Percentiles rank a stretch among this genome's conserved stretches.
Evolutionary conservation across 2,113 vertebrate genomes (phyloP).

Genomic region (Myiagra hebetior): DNA sequence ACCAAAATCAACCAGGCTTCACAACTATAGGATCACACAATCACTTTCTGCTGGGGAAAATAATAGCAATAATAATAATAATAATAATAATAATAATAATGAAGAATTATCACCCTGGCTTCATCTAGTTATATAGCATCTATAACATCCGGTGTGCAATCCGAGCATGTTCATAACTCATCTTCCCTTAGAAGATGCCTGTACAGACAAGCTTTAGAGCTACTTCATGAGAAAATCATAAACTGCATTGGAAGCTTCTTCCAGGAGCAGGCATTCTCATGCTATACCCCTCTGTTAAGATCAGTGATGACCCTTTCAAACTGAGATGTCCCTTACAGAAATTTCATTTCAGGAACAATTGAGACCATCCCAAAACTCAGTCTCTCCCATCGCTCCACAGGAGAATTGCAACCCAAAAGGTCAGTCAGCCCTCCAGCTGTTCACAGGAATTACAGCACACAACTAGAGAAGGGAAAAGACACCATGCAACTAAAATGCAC

Average conservation of each 20-base stretch:
- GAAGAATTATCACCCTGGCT: fast-evolving
- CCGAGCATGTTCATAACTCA: not conserved
- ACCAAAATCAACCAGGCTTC: not conserved
- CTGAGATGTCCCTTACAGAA: not conserved
- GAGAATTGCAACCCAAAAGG: not conserved
- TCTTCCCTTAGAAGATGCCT: not conserved
- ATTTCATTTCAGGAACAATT: not conserved
- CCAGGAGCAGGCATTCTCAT: not conserved
- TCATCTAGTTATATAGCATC: not conserved
- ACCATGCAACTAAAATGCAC: not conserved
- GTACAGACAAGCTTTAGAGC: not conserved
- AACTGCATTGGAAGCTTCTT: not conserved
- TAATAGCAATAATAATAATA: not conserved
- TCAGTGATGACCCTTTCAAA: not conserved
- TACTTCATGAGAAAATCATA: not conserved
- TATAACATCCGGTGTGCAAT: not conserved
- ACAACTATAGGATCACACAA: not conserved
- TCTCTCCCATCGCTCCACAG: not conserved
- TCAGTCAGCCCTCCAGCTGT: not conserved
- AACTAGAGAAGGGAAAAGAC: not conserved
- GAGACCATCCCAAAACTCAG: not conserved
- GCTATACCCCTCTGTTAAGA: not conserved
- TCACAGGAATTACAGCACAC: not conserved
- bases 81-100: not conserved
- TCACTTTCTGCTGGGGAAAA: not conserved